These are phyloP conservation scores for Dendrophyllia cribrosa DNA, from an alignment of 64 coral and sea anemone species.

Conservation along the genomic window DNA sequence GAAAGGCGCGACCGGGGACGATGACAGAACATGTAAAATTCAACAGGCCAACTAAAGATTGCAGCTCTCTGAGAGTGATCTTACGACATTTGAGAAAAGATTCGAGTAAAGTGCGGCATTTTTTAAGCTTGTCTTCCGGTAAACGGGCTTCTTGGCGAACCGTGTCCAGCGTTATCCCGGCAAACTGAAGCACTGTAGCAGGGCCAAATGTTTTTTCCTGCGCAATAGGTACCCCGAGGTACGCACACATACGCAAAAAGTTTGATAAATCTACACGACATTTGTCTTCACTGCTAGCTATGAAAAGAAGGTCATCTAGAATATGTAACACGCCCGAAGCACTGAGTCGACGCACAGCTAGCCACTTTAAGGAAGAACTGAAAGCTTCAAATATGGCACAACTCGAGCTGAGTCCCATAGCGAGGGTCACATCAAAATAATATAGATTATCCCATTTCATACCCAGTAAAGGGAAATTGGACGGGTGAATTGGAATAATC, in stretches of 20 bases:
- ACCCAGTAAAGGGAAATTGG: slow-evolving; percentile 16
- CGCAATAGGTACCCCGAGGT: neutral
- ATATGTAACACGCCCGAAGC: slow-evolving; percentile 37
- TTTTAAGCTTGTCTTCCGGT: neutral
- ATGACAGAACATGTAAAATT: slow-evolving; percentile 48
- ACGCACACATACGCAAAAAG: neutral
- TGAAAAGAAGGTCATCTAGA: slow-evolving; percentile 32
- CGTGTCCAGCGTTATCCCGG: neutral
- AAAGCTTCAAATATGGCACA: slow-evolving; percentile 35
- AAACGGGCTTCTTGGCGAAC: neutral
- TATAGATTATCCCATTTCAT: slow-evolving; percentile 11
- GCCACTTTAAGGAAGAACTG: neutral
- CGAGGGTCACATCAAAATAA: slow-evolving; percentile 28
- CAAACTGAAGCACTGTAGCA: neutral
- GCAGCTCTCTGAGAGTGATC: neutral
- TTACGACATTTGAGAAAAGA: neutral
- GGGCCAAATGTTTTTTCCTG: slow-evolving; percentile 14
- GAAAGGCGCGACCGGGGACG: neutral
- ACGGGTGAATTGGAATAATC: slow-evolving; percentile 36
- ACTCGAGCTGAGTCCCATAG: slow-evolving; percentile 1
- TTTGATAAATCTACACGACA: neutral
- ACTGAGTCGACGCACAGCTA: neutral
- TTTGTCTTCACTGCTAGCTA: neutral
- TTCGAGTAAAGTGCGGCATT: neutral
- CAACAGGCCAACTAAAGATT: neutral